Evolutionary conservation across 2,113 vertebrate genomes (phyloP).

Genomic region (Pan troglodytes): DNA sequence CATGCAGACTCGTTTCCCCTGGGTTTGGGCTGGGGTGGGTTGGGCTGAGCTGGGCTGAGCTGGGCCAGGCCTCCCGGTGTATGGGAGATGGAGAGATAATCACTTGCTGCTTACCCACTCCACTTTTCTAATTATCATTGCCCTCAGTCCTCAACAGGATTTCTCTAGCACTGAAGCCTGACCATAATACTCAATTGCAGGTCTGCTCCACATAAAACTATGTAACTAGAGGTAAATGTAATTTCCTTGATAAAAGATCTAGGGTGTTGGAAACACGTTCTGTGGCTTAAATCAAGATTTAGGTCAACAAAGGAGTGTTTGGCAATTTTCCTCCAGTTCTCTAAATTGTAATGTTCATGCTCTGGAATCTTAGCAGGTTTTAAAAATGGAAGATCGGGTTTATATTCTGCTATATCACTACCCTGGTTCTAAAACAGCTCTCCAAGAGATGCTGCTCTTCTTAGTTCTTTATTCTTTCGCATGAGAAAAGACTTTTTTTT

Average conservation of each 20-base stretch:
- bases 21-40: background rate
- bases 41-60: no score
- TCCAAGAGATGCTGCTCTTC: background rate
- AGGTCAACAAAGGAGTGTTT: background rate
- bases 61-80: accelerated
- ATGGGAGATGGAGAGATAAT: background rate
- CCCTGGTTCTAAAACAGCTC: background rate
- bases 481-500: background rate
- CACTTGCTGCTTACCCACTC: background rate
- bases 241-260: background rate
- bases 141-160: background rate
- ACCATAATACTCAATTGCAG: accelerated
- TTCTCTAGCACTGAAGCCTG: background rate
- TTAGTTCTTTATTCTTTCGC: background rate
- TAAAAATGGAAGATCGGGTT: background rate
- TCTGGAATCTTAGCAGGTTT: background rate
- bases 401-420: accelerated
- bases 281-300: constrained; percentile 48
- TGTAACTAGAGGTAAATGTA: background rate
- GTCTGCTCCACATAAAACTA: background rate
- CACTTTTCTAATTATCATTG: background rate
- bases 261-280: constrained; percentile 48
- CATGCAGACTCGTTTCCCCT: background rate
- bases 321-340: background rate
- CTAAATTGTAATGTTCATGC: background rate